Evolutionary conservation across 2,888 invertebrate species (phyloP), one percentile per base, ranked within the genome.

Genomic region (Nemurella pictetii): DNA sequence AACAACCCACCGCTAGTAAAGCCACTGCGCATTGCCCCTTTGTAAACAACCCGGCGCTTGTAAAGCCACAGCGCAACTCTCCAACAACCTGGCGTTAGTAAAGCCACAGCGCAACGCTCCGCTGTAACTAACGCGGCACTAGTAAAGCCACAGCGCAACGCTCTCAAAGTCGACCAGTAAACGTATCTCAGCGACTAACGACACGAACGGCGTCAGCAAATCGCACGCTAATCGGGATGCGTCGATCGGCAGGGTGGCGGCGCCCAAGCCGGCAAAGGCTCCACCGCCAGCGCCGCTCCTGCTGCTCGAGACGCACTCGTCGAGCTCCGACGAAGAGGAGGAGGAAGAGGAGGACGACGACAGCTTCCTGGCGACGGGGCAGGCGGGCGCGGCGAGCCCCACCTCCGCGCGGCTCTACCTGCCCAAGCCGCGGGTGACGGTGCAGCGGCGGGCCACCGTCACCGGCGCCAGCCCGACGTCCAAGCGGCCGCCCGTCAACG

Each of bases 371-470:
- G 55, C 55, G 55, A 20, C 55, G 35, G 35, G 35, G 88, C 89
- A 86, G 90, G 86, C n/a, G 88, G 89, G 86, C 74, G 87, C 29
- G 89, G 88, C 87, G 12, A 87, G 88, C 25, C 89, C 89, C 7
- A 88, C 88, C 29, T 88, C 89, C 85, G 91, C 91, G 77, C 90
- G 96, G 72, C 90, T 96, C 89, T 95, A 95, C 89, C 94, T 95
- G 83, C 93, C 95, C 0, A 95, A 95, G 90, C 96, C 96, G 9
- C 92, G 95, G 85, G 93, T 94, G 27, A 92, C 95, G 87, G 92
- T 95, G 72, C 96, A 96, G 89, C 93, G 98, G 15, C 92, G 98
- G 26, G 97, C 98, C 88, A 96, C 97, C 0, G 96, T 98, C 87
- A 95, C 97, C 88, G 97, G 98, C 25, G 95, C 94, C 85, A 94